Percentiles rank a stretch among this genome's conserved stretches.
These are phyloP conservation scores for Sardina pilchardus DNA, from an alignment of 2,113 vertebrate genomes.

Conservation along the genomic window DNA sequence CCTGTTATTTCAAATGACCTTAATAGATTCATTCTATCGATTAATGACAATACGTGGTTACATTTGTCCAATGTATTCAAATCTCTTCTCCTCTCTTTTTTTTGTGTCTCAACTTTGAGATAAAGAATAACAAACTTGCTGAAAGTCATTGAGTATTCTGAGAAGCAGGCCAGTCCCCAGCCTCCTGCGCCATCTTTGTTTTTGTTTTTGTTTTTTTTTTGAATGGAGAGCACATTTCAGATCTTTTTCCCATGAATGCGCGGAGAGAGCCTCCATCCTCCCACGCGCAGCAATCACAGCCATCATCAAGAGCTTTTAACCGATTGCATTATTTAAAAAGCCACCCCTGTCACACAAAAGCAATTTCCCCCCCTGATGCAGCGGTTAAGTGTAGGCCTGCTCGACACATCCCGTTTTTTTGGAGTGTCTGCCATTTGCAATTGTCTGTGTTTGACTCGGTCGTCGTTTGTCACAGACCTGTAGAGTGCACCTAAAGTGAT, in stretches of 20 bases:
- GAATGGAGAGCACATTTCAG: slow-evolving; percentile 3
- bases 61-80: not conserved
- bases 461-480: slow-evolving; percentile 59
- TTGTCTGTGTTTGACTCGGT: slow-evolving; percentile 55
- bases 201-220: too few relatives aligned
- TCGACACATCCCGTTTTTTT: slow-evolving; percentile 21
- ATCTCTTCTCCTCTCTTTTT: not conserved
- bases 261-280: slow-evolving; percentile 61
- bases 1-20: not conserved
- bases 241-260: slow-evolving; percentile 56
- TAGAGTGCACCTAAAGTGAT: slow-evolving; percentile 59
- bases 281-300: slow-evolving; percentile 53
- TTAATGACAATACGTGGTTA: not conserved
- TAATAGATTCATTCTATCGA: not conserved
- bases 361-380: slow-evolving; percentile 70
- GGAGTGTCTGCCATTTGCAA: slow-evolving; percentile 56
- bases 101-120: not conserved
- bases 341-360: slow-evolving; percentile 67
- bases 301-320: slow-evolving; percentile 73
- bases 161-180: not conserved
- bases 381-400: slow-evolving; percentile 66
- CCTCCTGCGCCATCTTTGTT: too few relatives aligned
- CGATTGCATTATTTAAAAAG: slow-evolving; percentile 76
- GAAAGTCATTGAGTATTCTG: not conserved
- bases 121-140: not conserved